phyloP scores from a whole-genome alignment of 2,888 invertebrate genomes.

The Xanthia togata region DNA sequence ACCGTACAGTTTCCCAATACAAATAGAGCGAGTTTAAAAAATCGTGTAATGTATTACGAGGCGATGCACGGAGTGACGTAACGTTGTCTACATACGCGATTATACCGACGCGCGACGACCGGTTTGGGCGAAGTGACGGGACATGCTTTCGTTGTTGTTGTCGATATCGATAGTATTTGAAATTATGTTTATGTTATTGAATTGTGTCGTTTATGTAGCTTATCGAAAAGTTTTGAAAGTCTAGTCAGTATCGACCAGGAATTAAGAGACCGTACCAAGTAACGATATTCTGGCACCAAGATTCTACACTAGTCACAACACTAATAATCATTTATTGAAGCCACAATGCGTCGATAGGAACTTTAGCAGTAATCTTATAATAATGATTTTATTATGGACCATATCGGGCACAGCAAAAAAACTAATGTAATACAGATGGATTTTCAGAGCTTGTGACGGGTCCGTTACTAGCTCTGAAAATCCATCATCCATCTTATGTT shows the following conservation, averaged over 20 bases:
- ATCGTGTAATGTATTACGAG: slow-evolving; percentile 53
- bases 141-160: neutral
- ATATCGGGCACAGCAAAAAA: neutral
- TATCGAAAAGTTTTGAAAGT: no score
- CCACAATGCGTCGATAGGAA: neutral
- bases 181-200: neutral
- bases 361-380: neutral
- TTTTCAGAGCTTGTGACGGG: no score
- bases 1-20: slow-evolving; percentile 53
- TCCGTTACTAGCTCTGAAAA: no score
- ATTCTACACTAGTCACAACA: no score
- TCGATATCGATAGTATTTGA: slow-evolving; percentile 4
- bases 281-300: no score
- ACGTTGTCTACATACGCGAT: slow-evolving; percentile 74
- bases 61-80: slow-evolving; percentile 71
- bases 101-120: slow-evolving; percentile 73
- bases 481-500: no score
- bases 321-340: no score
- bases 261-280: no score
- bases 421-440: no score
- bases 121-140: slow-evolving; percentile 68
- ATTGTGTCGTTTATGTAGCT: neutral
- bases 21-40: slow-evolving; percentile 47
- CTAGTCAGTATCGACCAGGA: no score
- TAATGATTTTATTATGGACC: neutral